Evolutionary conservation across 37 sponge, comb jelly and placozoan genomes (phyloP).

Genomic region (Crambe crambe): DNA sequence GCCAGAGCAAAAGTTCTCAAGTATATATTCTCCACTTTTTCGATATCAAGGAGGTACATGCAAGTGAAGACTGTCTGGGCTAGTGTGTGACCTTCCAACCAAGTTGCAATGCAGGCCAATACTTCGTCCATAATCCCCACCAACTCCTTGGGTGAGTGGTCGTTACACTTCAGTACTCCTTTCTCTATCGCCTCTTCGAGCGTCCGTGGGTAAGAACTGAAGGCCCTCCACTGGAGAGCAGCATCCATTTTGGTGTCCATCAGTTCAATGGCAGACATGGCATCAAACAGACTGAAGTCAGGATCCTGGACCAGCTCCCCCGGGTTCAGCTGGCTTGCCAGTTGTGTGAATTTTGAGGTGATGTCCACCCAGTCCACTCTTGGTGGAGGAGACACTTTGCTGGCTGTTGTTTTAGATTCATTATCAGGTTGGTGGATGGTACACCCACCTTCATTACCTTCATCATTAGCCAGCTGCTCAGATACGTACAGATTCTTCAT

Average conservation of each 20-base stretch:
- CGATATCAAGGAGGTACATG: constrained; percentile 72
- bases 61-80: constrained; percentile 98
- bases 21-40: constrained; percentile 38
- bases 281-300: constrained; percentile 89
- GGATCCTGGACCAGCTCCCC: constrained; percentile 82
- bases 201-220: constrained; percentile 45
- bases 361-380: constrained; percentile 70
- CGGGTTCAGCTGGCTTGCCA: constrained; percentile 30
- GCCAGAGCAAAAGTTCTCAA: constrained; percentile 52
- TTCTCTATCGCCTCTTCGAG: constrained; percentile 59
- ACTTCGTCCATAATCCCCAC: constrained; percentile 93
- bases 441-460: not conserved
- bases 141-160: constrained; percentile 58
- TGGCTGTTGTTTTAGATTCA: not conserved
- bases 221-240: constrained; percentile 57
- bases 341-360: constrained; percentile 37
- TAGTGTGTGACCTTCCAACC: constrained; percentile 93
- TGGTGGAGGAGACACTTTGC: not conserved
- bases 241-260: constrained; percentile 96
- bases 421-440: not conserved
- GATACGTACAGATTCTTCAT: constrained; percentile 10
- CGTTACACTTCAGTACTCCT: constrained; percentile 55
- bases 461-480: not conserved
- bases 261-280: constrained; percentile 97
- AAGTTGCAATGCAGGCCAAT: constrained; percentile 85